Evolutionary conservation across 2,113 vertebrate species (phyloP).

Genomic region (Trematomus loennbergii): DNA sequence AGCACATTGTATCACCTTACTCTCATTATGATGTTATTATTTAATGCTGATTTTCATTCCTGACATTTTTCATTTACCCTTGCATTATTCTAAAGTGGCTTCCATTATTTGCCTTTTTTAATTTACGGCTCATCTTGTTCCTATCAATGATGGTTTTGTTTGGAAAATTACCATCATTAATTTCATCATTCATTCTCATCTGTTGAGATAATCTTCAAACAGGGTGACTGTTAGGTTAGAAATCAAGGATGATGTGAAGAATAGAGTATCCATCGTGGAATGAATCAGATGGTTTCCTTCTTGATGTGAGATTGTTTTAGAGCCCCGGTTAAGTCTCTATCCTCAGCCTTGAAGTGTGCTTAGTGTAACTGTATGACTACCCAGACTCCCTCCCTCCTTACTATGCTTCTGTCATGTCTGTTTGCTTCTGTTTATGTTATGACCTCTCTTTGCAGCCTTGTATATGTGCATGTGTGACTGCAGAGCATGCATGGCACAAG

Average conservation of each 20-base stretch:
- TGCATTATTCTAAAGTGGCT: slow-evolving; percentile 30
- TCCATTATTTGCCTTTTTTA: slow-evolving; percentile 30
- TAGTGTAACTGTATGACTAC: slow-evolving; percentile 72
- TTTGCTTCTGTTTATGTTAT: slow-evolving; percentile 21
- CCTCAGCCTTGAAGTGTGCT: slow-evolving; percentile 44
- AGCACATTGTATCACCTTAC: slow-evolving; percentile 12
- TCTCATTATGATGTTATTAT: slow-evolving; percentile 21
- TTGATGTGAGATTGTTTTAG: slow-evolving; percentile 1
- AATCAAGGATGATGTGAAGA: slow-evolving; percentile 15
- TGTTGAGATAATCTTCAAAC: slow-evolving; percentile 5
- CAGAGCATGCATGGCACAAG: slow-evolving; percentile 46
- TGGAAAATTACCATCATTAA: slow-evolving; percentile 4
- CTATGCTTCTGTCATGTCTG: slow-evolving; percentile 39
- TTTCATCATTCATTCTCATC: slow-evolving; percentile 33
- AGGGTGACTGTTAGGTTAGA: slow-evolving; percentile 3
- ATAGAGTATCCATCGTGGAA: slow-evolving; percentile 4
- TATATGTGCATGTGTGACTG: slow-evolving; percentile 61
- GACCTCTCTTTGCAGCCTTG: slow-evolving; percentile 8
- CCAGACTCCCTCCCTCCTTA: slow-evolving; percentile 77
- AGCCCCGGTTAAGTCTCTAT: slow-evolving; percentile 33
- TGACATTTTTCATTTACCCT: slow-evolving; percentile 35
- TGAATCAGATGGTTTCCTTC: slow-evolving; percentile 15
- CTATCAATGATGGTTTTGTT: slow-evolving; percentile 10
- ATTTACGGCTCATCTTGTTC: slow-evolving; percentile 15
- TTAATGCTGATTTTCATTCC: slow-evolving; percentile 32